phyloP scores from a whole-genome alignment of 1,140 invertebrate genomes.

The Palaemon carinicauda region DNA sequence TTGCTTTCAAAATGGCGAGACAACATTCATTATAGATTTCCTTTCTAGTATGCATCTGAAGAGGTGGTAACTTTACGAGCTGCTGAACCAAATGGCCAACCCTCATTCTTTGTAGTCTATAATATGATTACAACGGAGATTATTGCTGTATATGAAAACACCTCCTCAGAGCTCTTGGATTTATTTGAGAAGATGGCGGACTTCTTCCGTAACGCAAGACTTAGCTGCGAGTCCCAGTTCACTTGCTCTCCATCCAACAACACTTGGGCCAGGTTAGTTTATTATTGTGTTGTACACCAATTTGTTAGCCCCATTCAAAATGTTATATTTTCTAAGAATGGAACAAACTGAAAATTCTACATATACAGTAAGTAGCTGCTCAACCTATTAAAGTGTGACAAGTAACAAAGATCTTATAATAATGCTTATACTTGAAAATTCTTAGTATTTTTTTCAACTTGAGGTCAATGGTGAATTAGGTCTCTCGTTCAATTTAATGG shows the following conservation, averaged over 20 bases:
- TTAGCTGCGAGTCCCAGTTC: constrained; percentile 82
- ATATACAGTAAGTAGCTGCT: too few species aligned
- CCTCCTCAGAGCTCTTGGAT: constrained; percentile 83
- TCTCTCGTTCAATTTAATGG: too few species aligned
- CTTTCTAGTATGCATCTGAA: constrained; percentile 53
- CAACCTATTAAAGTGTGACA: too few species aligned
- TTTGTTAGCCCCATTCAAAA: too few species aligned
- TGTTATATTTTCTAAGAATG: too few species aligned
- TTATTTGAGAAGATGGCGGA: constrained; percentile 94
- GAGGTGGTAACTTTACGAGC: constrained; percentile 57
- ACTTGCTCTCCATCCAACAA: constrained; percentile 94
- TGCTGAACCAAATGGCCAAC: constrained; percentile 80
- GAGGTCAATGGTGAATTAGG: too few species aligned
- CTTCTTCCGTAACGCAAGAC: constrained; percentile 87
- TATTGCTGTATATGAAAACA: constrained; percentile 89
- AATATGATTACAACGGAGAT: constrained; percentile 87
- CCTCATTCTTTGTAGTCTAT: constrained; percentile 91
- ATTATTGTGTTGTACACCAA: not conserved
- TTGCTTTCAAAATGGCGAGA: too few species aligned
- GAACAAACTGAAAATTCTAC: too few species aligned
- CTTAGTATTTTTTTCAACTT: too few species aligned
- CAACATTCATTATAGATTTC: not conserved
- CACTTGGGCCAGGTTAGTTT: constrained; percentile 77
- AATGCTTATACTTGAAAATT: too few species aligned
- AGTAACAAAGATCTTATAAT: too few species aligned